Conservation (phyloP, 2,797 vertebrate genomes). For the Petrocephalus sullivani region DNA sequence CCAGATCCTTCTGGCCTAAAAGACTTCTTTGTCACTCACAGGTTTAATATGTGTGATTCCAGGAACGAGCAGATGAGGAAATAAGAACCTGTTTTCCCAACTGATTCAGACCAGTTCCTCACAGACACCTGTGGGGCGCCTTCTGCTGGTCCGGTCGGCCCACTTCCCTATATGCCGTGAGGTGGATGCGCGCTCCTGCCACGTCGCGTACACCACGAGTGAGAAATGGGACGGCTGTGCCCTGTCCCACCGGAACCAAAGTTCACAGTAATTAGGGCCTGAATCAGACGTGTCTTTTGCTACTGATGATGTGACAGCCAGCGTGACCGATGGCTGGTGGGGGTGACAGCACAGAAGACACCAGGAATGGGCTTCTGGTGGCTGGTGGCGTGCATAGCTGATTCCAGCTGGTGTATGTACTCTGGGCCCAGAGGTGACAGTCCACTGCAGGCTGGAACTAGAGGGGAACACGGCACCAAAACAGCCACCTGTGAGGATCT, state of each 20-base stretch:
- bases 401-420: conserved; percentile 45
- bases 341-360: not conserved
- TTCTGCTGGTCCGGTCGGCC: not conserved
- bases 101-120: not conserved
- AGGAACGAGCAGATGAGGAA: not conserved
- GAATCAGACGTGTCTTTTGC: not conserved
- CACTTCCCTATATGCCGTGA: not conserved
- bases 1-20: not conserved
- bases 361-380: conserved; percentile 27
- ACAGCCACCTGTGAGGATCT: not conserved
- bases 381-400: conserved; percentile 56
- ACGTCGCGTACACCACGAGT: not conserved
- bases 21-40: not conserved
- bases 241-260: not conserved
- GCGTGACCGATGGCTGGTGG: not conserved
- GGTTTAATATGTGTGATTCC: not conserved
- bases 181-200: not conserved
- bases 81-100: not conserved
- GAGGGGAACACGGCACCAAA: not conserved
- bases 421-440: not conserved
- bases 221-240: not conserved
- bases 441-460: not conserved
- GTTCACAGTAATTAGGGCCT: not conserved
- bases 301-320: not conserved
- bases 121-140: not conserved